Evolutionary conservation across 2,113 vertebrate genomes (phyloP), one percentile per base, ranked within the genome.

Genomic region (Neopipo cinnamomea): DNA sequence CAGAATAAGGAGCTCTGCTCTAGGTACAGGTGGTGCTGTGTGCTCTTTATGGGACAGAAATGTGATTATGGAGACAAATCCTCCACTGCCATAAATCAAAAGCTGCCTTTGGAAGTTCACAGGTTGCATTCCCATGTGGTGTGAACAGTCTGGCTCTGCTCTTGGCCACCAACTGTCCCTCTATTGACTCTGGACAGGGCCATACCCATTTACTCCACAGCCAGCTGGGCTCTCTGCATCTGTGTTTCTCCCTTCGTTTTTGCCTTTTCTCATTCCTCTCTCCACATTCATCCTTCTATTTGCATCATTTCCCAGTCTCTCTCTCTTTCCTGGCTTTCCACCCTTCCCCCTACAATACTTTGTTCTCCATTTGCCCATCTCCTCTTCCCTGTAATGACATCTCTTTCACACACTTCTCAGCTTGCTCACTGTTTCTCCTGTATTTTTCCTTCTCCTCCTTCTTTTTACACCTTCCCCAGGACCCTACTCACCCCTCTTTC

Each of bases 121-220:
- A 4, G 62, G n/a, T 22, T 37, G 46, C 21, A 42, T 1, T 8
- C 33, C 44, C 0, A 0, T 10, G 52, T 56, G 46, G 37, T 52
- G 30, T 39, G 66, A 31, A 80, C 30, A 90, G 33, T 21, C 61
- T 63, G 39, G 49, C 66, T 67, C 41, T 49, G 24, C 35, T 62
- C 35, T 4, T 4, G 22, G 42, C 17, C 44, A 25, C 65, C 37
- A 22, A n/a, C 78, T 25, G n/a, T 37, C 39, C 50, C 46, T 12
- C 62, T 70, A 47, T 56, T 66, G 77, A 83, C 61, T 80, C 62
- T 61, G 70, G 52, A 41, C 63, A 55, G 35, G 70, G 33, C 41
- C 15, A 52, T 24, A 49, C 21, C 28, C 24, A 17, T 76, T 70
- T 62, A 80, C 56, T 42, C 18, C 53, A 31, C 18, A 63, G 56